Evolutionary conservation across 1,140 invertebrate species (phyloP).

Genomic region (Trichonephila inaurata): DNA sequence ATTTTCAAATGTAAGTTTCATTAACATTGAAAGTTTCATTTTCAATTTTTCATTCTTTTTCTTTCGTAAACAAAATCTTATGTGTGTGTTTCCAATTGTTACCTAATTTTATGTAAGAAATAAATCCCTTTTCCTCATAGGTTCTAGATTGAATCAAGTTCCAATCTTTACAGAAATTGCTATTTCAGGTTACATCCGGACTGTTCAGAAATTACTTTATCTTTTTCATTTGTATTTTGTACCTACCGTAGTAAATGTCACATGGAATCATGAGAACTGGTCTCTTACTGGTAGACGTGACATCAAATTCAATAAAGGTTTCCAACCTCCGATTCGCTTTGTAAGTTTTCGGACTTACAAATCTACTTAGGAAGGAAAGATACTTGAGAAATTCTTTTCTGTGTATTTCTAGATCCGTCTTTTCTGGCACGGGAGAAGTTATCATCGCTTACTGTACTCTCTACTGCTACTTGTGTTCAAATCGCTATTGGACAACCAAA

Average conservation of each 20-base stretch:
- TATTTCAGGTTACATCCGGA: conserved; percentile 57
- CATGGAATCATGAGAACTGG: conserved; percentile 37
- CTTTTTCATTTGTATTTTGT: conserved; percentile 29
- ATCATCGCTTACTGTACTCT: neutral
- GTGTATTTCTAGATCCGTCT: too few relatives aligned
- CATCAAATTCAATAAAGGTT: conserved; percentile 68
- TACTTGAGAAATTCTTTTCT: conserved; percentile 16
- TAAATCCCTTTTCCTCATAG: neutral
- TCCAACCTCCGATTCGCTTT: conserved; percentile 6
- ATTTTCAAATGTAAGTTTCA: too few relatives aligned
- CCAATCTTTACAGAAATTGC: conserved; percentile 62
- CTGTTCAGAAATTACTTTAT: conserved; percentile 49
- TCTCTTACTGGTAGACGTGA: conserved; percentile 39
- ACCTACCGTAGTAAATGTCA: conserved; percentile 40
- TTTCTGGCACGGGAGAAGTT: neutral
- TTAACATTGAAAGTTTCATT: too few relatives aligned
- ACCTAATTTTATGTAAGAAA: neutral
- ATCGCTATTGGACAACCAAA: neutral
- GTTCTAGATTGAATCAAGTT: conserved; percentile 49
- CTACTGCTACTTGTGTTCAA: too few relatives aligned
- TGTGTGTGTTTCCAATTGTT: neutral
- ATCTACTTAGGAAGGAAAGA: conserved; percentile 24
- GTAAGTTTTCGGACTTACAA: conserved; percentile 32
- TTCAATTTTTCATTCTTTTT: too few relatives aligned
- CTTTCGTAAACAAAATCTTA: neutral